Evolutionary conservation across 2,888 invertebrate genomes (phyloP).

Genomic region (Leptinotarsa haldemani): DNA sequence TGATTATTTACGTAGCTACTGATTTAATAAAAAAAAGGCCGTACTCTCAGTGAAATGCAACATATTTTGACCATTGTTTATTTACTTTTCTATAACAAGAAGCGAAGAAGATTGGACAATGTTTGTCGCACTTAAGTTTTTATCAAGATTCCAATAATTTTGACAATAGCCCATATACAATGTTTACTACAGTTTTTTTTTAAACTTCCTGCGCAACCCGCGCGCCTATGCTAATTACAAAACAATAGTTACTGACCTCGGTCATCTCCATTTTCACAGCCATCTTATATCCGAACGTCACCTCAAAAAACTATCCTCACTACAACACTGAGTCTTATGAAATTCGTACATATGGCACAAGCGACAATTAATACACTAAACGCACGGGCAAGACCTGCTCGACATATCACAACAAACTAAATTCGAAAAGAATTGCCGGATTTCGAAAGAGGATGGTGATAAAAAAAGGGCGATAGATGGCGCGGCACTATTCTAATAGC

Average conservation of each 20-base stretch:
- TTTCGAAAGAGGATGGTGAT: slow-evolving; percentile 22
- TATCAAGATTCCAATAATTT: too few species aligned
- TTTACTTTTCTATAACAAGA: too few species aligned
- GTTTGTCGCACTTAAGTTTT: too few species aligned
- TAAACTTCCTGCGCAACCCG: background rate
- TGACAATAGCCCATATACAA: too few species aligned
- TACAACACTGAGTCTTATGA: too few species aligned
- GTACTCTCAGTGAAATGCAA: too few species aligned
- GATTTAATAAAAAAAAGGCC: too few species aligned
- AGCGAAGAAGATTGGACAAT: too few species aligned
- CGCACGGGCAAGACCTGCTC: slow-evolving; percentile 35
- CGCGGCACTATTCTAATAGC: slow-evolving; percentile 45
- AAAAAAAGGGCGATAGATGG: slow-evolving; percentile 47
- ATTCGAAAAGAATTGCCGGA: slow-evolving; percentile 35
- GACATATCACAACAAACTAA: slow-evolving; percentile 47
- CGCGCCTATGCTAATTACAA: slow-evolving; percentile 21
- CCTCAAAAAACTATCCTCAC: slow-evolving; percentile 19
- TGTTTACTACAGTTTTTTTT: too few species aligned
- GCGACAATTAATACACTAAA: slow-evolving; percentile 25
- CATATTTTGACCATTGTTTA: too few species aligned
- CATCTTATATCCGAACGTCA: slow-evolving; percentile 32
- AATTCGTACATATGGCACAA: slow-evolving; percentile 11
- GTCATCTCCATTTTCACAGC: slow-evolving; percentile 50
- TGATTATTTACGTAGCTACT: too few species aligned
- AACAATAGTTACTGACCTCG: slow-evolving; percentile 53